Evolutionary conservation across 2,888 invertebrate genomes (phyloP), one percentile per base, ranked within the genome.

Genomic region (Tenthredo scrophulariae): DNA sequence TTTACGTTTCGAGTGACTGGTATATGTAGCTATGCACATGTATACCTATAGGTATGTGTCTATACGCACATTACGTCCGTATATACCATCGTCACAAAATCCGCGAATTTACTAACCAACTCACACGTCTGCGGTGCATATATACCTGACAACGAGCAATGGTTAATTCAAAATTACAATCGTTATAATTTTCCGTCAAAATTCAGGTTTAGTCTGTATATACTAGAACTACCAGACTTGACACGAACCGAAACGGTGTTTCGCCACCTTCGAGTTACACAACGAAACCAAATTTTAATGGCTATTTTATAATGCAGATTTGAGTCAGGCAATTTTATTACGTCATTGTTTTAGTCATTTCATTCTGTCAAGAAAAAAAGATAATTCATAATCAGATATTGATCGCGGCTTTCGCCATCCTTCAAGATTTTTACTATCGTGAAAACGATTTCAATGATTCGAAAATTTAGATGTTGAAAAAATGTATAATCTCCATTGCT

Each of bases 1-100:
- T 74, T 74, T 22, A 74, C 40, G 40, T 74, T 74, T 22, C 72
- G 72, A 74, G 72, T 74, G 72, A 22, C 37, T 43, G 26, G 72
- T 43, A 72, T 40, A 13, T 72, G 15, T 43, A 15, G 40, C 6
- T 37, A 15, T 37, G 33, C n/a, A 37, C 37, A 33, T 37, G 0
- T 26, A 54, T 1, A n/a, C 15, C 1, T 50, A 0, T 7, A 54
- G 5, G n/a, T 1, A 6, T 58, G 22, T 9, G 22, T 7, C n/a
- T 18, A 9, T 58, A 22, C 9, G 22, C 58, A 58, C 22, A n/a
- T n/a, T 58, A 58, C 58, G n/a, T 9, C 18, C 58, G n/a, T n/a
- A n/a, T 58, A 58, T 58, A 58, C 58, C 58, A 26, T 62, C 62
- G 62, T 62, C 22, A 26, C 62, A 26, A 26, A 26, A 62, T 26